Conservation (phyloP, 2,797 vertebrate genomes). For the Myotis planiceps region DNA sequence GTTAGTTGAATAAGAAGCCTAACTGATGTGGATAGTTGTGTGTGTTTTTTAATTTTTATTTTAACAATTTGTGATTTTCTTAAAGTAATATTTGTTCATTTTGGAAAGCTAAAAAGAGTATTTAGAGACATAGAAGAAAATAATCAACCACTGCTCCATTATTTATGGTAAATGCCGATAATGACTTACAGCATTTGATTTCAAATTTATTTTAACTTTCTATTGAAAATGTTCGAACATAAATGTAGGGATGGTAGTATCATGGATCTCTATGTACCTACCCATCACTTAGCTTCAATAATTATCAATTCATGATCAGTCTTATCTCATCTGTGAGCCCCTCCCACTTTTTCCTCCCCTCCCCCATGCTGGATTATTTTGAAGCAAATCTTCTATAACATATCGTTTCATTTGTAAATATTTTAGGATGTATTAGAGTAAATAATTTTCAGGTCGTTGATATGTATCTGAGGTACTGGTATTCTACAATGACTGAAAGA, state of each 20-base stretch:
- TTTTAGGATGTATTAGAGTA: slow-evolving; percentile 33
- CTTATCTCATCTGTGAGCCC: background rate
- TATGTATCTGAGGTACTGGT: background rate
- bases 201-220: slow-evolving; percentile 15
- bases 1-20: background rate
- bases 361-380: background rate
- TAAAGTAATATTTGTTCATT: slow-evolving; percentile 32
- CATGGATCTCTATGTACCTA: background rate
- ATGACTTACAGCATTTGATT: slow-evolving; percentile 17
- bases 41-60: background rate
- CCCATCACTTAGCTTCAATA: background rate
- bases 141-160: background rate
- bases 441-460: slow-evolving; percentile 44
- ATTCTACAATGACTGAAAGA: background rate
- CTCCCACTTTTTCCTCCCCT: background rate
- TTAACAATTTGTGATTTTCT: background rate
- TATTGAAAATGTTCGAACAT: background rate
- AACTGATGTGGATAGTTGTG: background rate
- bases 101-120: background rate
- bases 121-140: background rate
- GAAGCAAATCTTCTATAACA: slow-evolving; percentile 18
- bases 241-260: background rate
- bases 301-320: background rate
- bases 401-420: slow-evolving; percentile 45
- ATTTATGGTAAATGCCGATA: background rate